Base-by-base conservation (phyloP, 2,113 vertebrate genomes). In the Rhinogobius similis region DNA sequence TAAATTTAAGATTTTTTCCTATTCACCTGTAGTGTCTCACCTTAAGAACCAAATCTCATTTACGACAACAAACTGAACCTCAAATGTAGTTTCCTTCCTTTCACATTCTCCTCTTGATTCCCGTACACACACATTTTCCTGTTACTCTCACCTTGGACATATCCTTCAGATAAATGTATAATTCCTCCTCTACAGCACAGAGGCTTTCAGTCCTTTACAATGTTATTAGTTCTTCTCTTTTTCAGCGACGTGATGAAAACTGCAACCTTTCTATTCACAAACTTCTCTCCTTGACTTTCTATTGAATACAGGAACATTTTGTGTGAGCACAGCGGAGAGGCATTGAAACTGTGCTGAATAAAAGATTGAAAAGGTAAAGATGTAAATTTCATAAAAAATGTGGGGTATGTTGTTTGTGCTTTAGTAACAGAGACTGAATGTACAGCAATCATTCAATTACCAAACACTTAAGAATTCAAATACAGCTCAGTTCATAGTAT, bases 281-380 rank as follows among this genome's bases (percentile, higher is more conserved):
- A 79, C 75, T 59, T 73, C 48, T 83, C 70, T 82, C 83, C 68
- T 84, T 87, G 83, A 88, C 83, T 86, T 75, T 83, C 67, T 79
- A 52, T 32, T 13, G 62, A 65, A n/a, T 50, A 50, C 41, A 78
- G 41, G 18, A 48, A 55, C 70, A 59, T 82, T 38, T 59, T 10
- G 59, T 58, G 64, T 72, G 68, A 74, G 72, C 68, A 44, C 66
- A 14, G 68, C 43, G 20, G 69, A 66, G 21, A 26, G 38, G 75
- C 41, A 8, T 46, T 46, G 50, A 55, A 74, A 46, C 10, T 16
- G 39, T 53, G 73, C 44, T 1, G n/a, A 46, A 53, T 62, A 23
- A 68, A 77, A 67, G 32, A 0, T 10, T 26, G 61, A 50, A 58
- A 74, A 67, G 32, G 18, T n/a, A 8, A 38, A 1, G 0, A 24